Evolutionary conservation across 2,888 invertebrate species (phyloP), one percentile per base, ranked within the genome.

Genomic region (Apamea crenata): DNA sequence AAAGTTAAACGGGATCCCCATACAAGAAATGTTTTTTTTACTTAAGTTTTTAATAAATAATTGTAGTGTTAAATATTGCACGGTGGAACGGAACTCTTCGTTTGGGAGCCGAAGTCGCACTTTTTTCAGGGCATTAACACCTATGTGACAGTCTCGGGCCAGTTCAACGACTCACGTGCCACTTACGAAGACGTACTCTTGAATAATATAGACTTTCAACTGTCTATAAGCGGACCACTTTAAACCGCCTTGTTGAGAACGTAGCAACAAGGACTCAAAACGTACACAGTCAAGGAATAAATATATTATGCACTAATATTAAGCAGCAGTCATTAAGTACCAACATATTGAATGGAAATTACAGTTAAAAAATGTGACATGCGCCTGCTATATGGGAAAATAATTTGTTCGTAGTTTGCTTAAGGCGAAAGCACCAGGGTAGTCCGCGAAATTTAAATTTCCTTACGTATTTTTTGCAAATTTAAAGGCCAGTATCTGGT

Each of bases 161-260:
- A 74, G 80, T 70, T 56, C 56, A 74, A 73, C 65, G 71, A 70
- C 78, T 75, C 29, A 56, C 44, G 59, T 12, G 10, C 74, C 56
- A 77, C 73, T 66, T 68, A 68, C 56, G 40, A 59, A 63, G 21
- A 25, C 68, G 61, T 10, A 63, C 16, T 80, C 59, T 32, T 85
- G 71, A 85, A 85, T 85, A 86, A 86, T 82, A 75, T 86, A 82
- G 18, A 72, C 71, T 68, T 61, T 50, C 74, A 81, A 82, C 79
- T 74, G 72, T 71, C 76, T 79, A 32, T 61, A 82, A 74, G 74
- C 61, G 74, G 44, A n/a, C 67, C 71, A 72, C 59, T 79, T 77
- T 77, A 65, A 72, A 63, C 56, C 53, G 61, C 61, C 47, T 67
- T 10, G 61, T 56, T 70, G 36, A 67, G 36, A 61, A 70, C 21